phyloP scores from a whole-genome alignment of 2,797 vertebrate species.

The Mycteria americana region DNA sequence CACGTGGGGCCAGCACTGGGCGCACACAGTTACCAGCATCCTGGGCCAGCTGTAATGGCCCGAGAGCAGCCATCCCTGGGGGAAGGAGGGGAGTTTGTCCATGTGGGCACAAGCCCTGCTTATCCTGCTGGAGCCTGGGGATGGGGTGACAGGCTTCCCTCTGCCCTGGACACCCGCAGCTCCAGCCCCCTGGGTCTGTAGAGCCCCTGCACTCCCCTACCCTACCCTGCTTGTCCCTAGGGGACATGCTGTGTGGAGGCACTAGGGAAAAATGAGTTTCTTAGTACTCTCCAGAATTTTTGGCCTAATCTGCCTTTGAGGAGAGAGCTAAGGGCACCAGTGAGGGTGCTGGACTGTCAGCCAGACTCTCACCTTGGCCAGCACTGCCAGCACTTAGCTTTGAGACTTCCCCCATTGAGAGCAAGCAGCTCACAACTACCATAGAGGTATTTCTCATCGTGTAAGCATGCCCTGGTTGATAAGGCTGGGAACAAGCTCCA shows the following conservation, averaged over 20 bases:
- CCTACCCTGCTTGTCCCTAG: not conserved
- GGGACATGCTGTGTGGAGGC: too few relatives aligned
- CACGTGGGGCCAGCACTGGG: not conserved
- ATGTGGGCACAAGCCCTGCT: not conserved
- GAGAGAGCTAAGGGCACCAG: not conserved
- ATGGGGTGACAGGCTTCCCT: not conserved
- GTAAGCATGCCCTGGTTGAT: not conserved
- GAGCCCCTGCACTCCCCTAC: not conserved
- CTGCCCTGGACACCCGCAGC: not conserved
- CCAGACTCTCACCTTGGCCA: not conserved
- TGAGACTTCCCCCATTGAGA: not conserved
- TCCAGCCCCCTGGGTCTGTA: not conserved
- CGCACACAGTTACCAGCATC: not conserved
- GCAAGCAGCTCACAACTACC: not conserved
- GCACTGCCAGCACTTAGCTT: not conserved
- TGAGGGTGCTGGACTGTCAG: not conserved
- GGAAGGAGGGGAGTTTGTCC: not conserved
- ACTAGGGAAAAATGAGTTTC: not conserved
- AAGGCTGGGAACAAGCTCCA: not conserved
- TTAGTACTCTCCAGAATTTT: not conserved
- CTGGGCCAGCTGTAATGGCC: not conserved
- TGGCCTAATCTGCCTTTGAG: not conserved
- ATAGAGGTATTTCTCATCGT: not conserved
- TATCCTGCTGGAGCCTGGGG: not conserved
- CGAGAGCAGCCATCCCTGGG: not conserved